Base-by-base conservation (phyloP, 1,140 invertebrate species). In the Dendroctonus valens region DNA sequence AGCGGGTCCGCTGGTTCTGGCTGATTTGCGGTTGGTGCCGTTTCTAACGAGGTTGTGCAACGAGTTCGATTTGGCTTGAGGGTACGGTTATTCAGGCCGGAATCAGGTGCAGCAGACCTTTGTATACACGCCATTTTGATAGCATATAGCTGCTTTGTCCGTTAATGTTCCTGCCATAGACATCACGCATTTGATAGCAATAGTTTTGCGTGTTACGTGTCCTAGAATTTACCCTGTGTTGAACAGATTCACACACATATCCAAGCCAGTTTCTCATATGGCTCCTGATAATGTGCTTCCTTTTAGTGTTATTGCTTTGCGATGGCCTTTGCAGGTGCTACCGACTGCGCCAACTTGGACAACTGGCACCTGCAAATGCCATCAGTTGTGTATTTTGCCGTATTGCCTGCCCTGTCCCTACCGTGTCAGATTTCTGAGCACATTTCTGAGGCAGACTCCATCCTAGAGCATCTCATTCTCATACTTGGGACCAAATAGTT, bases 261-360 rank as follows among this genome's bases (percentile, higher is more conserved):
- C 59, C 61, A 50, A 64, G 70, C 59, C 61, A 68, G 63, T 69
- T 69, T 61, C 40, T 46, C 58, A 63, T 26, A 51, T 59, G 63
- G 62, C 62, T 64, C 73, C 72, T 65, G 75, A 76, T 77, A 77
- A 77, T 77, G 76, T 77, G 76, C 76, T 77, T 77, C 76, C n/a
- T 75, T n/a, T 63, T 63, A 54, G 44, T 63, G 42, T 54, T 52
- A 26, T 8, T 52, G 9, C 15, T 52, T 37, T 55, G 15, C 9
- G 12, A 9, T 55, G 53, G 14, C 12, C 39, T 37, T 55, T 26
- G 26, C 26, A 26, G 26, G 26, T 26, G 26, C 26, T 26, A 26
- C 26, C 26, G 26, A 26, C 26, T 26, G 26, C 26, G 26, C 26
- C 26, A 26, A 26, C 26, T 26, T 26, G 26, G 26, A 26, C 26